A percentile compares a stretch with the other conserved stretches of the same genome.
phyloP scores from a whole-genome alignment of 2,888 invertebrate species.

The Pterobdella sp. region DNA sequence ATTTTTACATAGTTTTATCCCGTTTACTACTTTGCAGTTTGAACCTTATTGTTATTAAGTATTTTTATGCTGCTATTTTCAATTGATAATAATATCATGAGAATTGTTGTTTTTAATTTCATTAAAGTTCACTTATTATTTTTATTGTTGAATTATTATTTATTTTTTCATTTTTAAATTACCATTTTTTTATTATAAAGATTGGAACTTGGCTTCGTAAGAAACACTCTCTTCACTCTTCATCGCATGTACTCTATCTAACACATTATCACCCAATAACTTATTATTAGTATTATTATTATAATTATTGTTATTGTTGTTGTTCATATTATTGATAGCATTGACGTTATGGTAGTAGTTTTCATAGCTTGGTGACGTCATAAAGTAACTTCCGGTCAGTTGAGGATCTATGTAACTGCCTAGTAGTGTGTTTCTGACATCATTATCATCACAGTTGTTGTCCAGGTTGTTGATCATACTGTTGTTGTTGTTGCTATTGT shows the following conservation, averaged over 20 bases:
- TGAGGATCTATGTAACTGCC: neutral
- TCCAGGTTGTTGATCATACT: neutral
- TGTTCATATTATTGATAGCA: neutral
- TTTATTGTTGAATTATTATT: no score
- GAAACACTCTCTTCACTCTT: neutral
- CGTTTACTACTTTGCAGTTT: no score
- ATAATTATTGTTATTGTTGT: neutral
- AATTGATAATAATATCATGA: no score
- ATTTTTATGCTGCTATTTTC: no score
- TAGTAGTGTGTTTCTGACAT: neutral
- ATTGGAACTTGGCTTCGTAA: neutral
- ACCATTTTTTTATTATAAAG: no score
- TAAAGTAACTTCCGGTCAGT: neutral
- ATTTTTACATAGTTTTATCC: no score
- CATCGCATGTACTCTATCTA: neutral
- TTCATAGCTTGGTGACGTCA: neutral
- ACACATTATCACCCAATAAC: no score
- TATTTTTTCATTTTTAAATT: no score
- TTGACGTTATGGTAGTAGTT: neutral
- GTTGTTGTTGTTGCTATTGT: constrained; percentile 3
- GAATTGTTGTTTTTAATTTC: no score
- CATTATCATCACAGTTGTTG: neutral
- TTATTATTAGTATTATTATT: neutral
- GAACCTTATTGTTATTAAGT: no score
- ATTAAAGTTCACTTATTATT: no score